phyloP scores from a whole-genome alignment of 1,140 invertebrate genomes.

The Aradophagus sp. region DNA sequence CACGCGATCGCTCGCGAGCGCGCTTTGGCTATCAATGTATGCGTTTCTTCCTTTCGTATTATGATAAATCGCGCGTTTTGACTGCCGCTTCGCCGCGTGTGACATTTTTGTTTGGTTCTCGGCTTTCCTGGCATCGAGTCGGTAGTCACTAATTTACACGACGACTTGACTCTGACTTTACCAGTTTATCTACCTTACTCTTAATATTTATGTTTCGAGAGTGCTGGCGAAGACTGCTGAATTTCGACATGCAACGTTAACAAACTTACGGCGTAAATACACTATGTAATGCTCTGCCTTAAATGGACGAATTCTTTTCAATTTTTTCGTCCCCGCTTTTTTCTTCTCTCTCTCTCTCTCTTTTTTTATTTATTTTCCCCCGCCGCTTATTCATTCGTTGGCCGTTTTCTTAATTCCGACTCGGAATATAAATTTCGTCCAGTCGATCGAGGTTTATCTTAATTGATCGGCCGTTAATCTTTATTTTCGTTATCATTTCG shows the following conservation, averaged over 20 bases:
- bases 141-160: slow-evolving; percentile 49
- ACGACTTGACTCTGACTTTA: slow-evolving; percentile 37
- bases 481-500: no score
- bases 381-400: no score
- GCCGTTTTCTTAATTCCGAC: no score
- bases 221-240: slow-evolving; percentile 35
- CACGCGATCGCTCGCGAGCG: slow-evolving; percentile 5
- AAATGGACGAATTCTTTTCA: slow-evolving; percentile 22
- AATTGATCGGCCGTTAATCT: no score
- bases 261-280: slow-evolving; percentile 50
- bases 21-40: slow-evolving; percentile 19
- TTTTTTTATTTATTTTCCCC: no score
- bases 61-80: slow-evolving; percentile 17
- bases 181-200: slow-evolving; percentile 45
- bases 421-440: no score
- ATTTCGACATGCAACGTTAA: slow-evolving; percentile 39
- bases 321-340: no score
- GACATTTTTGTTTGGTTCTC: slow-evolving; percentile 40
- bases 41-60: slow-evolving; percentile 17
- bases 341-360: no score
- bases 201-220: slow-evolving; percentile 48
- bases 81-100: slow-evolving; percentile 10
- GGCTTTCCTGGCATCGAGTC: slow-evolving; percentile 32
- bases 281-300: slow-evolving; percentile 27
- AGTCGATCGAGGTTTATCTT: no score